A percentile compares a stretch with the other conserved stretches of the same genome.
Conservation (phyloP, 1,140 invertebrate genomes). For the Chelonus insularis region DNA sequence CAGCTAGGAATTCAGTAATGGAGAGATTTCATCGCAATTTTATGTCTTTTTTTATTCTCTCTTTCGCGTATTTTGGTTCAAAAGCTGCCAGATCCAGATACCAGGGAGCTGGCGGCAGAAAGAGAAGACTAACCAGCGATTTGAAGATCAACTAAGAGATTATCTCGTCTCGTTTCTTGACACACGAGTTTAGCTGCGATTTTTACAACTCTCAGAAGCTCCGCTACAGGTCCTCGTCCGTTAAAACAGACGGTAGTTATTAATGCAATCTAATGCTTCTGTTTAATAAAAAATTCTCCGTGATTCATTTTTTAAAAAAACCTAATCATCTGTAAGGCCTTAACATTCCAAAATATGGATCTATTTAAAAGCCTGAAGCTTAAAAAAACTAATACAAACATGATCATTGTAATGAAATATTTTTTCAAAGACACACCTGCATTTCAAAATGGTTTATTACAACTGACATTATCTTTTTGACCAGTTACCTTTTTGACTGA, state of each 20-base stretch:
- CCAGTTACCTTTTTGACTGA: too few relatives aligned
- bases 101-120: not conserved
- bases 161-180: constrained; percentile 23
- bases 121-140: not conserved
- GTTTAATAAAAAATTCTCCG: not conserved
- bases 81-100: constrained; percentile 11
- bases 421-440: too few relatives aligned
- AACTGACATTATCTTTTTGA: too few relatives aligned
- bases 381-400: too few relatives aligned
- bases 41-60: not conserved
- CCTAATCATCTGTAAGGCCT: not conserved
- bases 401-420: too few relatives aligned
- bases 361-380: too few relatives aligned
- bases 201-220: constrained; percentile 15
- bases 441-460: too few relatives aligned
- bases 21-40: constrained; percentile 28
- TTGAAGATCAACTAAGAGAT: constrained; percentile 14
- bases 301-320: too few relatives aligned
- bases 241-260: not conserved
- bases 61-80: constrained; percentile 12
- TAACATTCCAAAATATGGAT: not conserved
- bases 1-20: constrained; percentile 31
- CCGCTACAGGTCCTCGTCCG: too few relatives aligned
- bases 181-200: constrained; percentile 1
- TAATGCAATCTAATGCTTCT: not conserved